Evolutionary conservation across 2,113 vertebrate species (phyloP), one percentile per base, ranked within the genome.

Genomic region (Pseudonaja textilis): DNA sequence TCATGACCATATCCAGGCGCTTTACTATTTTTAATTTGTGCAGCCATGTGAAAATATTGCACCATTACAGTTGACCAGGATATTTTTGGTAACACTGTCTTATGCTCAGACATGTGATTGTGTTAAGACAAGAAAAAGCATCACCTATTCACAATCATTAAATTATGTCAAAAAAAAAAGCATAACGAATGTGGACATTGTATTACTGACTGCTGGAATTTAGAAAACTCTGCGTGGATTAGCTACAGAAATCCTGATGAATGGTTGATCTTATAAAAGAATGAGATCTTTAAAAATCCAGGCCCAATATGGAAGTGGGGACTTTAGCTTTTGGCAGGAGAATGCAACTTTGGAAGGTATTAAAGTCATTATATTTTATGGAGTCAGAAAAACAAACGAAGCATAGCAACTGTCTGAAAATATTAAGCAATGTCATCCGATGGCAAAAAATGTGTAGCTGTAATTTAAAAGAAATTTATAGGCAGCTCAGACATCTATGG

Each of bases 351-450:
- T 96, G 91, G 94, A 95, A 91, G 88, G 89, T 59, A 1, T 94
- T 94, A 93, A 92, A 95, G 90, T 69, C 89, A 93, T 93, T 92
- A 93, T 55, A 93, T 95, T 95, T 95, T 96, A 95, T 94, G 95
- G 34, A 95, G 91, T 74, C 47, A 95, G 42, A 3, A 92, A 23
- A 90, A 26, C 3, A 91, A 93, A 93, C 50, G 93, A 95, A 93
- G 86, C 86, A 89, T 95, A 94, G 88, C 64, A 94, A 91, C 87
- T 90, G 81, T 92, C 94, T 92, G 94, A 91, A 94, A 96, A 93
- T 57, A 94, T 91, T 87, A 89, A 94, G 55, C 56, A 89, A 93
- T 94, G 93, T 39, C 69, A 61, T 47, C 20, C 4, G 2, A 20
- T 56, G 20, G 50, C n/a, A 42, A 11, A 54, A 69, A 56, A 56